Base-by-base conservation (phyloP, 35 echinoderm and acorn worm species). In the Anneissia japonica region DNA sequence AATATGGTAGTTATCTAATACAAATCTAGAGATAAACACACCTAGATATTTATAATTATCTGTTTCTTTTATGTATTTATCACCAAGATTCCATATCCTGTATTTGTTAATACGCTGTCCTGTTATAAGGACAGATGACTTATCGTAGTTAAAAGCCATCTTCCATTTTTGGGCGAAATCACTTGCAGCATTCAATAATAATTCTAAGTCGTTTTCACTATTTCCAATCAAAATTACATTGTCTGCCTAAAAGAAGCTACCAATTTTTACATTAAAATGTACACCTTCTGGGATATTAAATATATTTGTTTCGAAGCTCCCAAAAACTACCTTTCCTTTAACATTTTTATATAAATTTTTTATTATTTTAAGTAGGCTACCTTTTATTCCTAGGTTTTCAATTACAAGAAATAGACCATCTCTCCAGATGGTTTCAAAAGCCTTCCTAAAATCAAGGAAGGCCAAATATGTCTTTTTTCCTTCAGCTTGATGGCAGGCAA, bases 31-130 rank as follows among this genome's bases (percentile, higher is more conserved):
- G 23, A 79, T 34, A 34, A 33, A 4, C 3, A 16, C 35, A 16
- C 77, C 77, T 33, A 79, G 77, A 35, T 79, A 79, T 30, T 79
- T 79, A 30, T 79, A 79, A 79, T 3, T 33, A 35, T 79, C 39
- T 1, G 39, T 37, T 33, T 79, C 77, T 6, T 3, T 33, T 36
- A 33, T 79, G 39, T 4, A 3, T 36, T 79, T 32, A 79, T 35
- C 5, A 5, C 77, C 29, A 33, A 79, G 74, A 36, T 79, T 32
- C 77, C 14, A 33, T 12, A 79, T 4, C n/a, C 30, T 33, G 14
- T 79, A 16, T 6, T 79, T 33, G 4, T 35, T 79, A 4, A 32
- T 79, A 32, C 30, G 6, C 28, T 35, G 35, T 21, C 77, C 77
- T 36, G 39, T 32, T 36, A 79, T 79, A 79, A 79, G 77, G 39